Conservation (phyloP, 2,888 invertebrate species). For the Unio pictorum region DNA sequence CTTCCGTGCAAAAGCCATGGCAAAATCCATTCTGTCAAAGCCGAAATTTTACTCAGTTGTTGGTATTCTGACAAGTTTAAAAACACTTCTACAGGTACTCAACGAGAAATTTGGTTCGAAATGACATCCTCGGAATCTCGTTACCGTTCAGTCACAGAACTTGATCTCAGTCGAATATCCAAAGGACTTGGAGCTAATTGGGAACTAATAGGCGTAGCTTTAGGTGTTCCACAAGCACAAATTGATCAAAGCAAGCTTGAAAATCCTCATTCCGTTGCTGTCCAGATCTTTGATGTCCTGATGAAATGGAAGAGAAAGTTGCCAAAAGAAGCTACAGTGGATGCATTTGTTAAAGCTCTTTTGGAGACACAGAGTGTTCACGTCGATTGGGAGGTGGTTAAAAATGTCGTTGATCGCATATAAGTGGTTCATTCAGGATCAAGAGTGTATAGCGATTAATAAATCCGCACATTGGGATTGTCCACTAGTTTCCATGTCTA, state of each 20-base stretch:
- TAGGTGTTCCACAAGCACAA: slow-evolving; percentile 23
- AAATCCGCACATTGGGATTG: too few relatives aligned
- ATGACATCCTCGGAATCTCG: slow-evolving; percentile 12
- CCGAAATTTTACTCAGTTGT: slow-evolving; percentile 16
- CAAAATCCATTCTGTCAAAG: slow-evolving; percentile 17
- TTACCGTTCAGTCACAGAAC: slow-evolving; percentile 18
- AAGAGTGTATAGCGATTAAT: too few relatives aligned
- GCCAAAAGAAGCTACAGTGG: slow-evolving; percentile 15
- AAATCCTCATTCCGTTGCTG: slow-evolving; percentile 28
- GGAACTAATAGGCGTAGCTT: slow-evolving; percentile 31
- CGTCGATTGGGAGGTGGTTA: slow-evolving; percentile 29
- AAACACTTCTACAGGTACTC: slow-evolving; percentile 5
- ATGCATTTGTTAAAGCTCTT: slow-evolving; percentile 22
- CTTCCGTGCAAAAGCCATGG: slow-evolving; percentile 30
- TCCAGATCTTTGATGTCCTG: slow-evolving; percentile 33
- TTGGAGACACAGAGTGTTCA: slow-evolving; percentile 16
- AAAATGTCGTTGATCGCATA: slow-evolving; percentile 30
- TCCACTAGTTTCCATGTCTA: too few relatives aligned
- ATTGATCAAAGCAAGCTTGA: slow-evolving; percentile 38
- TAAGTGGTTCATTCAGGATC: background rate
- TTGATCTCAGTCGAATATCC: slow-evolving; percentile 30
- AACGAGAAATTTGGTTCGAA: slow-evolving; percentile 24
- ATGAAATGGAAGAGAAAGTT: slow-evolving; percentile 23
- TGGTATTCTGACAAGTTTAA: slow-evolving; percentile 36
- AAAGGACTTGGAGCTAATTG: slow-evolving; percentile 35